Evolutionary conservation across 2,797 vertebrate genomes (phyloP), one percentile per base, ranked within the genome.

Genomic region (Xenopus petersii): DNA sequence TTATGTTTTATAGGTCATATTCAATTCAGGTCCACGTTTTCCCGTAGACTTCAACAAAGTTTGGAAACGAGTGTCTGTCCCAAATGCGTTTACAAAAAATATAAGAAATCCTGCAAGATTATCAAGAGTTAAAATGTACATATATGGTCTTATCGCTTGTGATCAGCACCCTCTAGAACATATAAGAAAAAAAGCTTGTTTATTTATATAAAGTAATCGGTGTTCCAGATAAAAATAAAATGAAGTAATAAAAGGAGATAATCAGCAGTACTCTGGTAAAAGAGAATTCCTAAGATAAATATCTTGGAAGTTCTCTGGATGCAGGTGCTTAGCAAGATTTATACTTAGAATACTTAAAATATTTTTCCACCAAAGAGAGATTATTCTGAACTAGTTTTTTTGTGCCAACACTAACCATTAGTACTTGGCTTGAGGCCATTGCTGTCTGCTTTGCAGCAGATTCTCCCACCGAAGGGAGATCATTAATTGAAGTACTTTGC

Each of bases 351-450:
- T 91, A 86, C 89, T 82, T 90, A 77, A 86, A 92, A 92, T 91
- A 88, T 84, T 90, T 91, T 88, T 88, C 86, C 86, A 85, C 84
- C 77, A 80, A 74, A 30, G 87, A 86, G 86, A 89, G 89, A 89
- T 90, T 90, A 91, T 86, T 87, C 87, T 85, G 85, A 82, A 83
- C 86, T 85, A 83, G 86, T 73, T 77, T 82, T 85, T 87, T 81
- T 80, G 86, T 89, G 91, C 91, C 89, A 91, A 88, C 85, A 87
- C 86, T 87, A 91, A 89, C 89, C 88, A 90, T 91, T 92, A 91
- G 84, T 80, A 87, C 78, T 59, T 91, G 91, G 90, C 88, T 84
- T 68, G 5, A 1, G 73, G 88, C 89, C 89, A 90, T 5, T 61
- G 0, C 81, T 86, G 86, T 88, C 89, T 89, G 73, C 86, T 88